Evolutionary conservation across 2,797 vertebrate genomes (phyloP), one percentile per base, ranked within the genome.

Genomic region (Neosalanx taihuensis): DNA sequence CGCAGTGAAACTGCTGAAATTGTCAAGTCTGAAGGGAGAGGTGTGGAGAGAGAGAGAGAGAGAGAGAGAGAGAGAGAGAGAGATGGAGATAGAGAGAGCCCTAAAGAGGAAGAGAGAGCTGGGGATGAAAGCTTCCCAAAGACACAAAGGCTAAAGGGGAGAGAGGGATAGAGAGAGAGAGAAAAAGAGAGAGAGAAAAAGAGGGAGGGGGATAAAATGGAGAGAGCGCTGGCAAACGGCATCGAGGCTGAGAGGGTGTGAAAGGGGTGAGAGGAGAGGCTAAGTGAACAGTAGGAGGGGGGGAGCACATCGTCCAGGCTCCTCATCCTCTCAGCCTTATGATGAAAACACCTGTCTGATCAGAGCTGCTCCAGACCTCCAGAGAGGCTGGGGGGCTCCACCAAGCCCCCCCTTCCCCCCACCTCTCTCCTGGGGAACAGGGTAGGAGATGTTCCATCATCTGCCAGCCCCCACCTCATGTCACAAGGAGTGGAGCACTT

Each of bases 201-300:
- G 3, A 33, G 71, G 41, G 18, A 23, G 58, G 31, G 37, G 59
- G 70, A n/a, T n/a, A n/a, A n/a, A n/a, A n/a, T n/a, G 41, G 9
- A 75, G 26, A 67, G 0, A 33, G 37, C 9, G 37, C 37, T 41
- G 37, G 37, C 5, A 9, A 41, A 41, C 6, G 10, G 10, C 37
- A 10, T 6, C 2, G 37, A 10, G 37, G 37, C 7, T 18, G 62
- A 51, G 70, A 57, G 69, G 60, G 41, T 81, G 81, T 84, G 79
- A 85, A 84, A 79, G 29, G 41, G 33, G 26, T 41, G 57, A 63
- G 76, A 68, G 69, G 80, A 60, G 5, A 67, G 30, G 31, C 31
- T 58, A 57, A 58, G 30, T 57, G 67, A 35, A 7, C 53, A 57
- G 29, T 23, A 37, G 67, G 29, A 20, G 29, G 64, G 51, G n/a